Evolutionary conservation across 2,888 invertebrate genomes (phyloP).

Genomic region (Rhopalosiphum nymphaeae): DNA sequence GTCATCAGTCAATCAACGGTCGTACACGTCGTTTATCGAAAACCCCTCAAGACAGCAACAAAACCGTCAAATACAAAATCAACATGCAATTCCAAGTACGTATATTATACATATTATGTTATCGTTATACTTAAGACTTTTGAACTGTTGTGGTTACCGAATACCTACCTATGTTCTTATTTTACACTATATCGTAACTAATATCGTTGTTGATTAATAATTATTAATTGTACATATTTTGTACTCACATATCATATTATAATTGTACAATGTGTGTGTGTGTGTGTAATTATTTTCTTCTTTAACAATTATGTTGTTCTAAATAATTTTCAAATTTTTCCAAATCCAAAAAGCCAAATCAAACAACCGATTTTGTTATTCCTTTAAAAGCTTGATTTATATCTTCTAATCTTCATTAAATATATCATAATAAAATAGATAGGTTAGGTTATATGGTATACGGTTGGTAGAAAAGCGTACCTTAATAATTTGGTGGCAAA

Average conservation of each 20-base stretch:
- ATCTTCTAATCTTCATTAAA: background rate
- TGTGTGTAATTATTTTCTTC: background rate
- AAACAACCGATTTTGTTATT: background rate
- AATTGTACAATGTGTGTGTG: too few species aligned
- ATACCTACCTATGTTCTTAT: background rate
- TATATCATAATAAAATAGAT: background rate
- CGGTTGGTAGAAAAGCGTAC: background rate
- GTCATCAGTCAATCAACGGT: conserved; percentile 40
- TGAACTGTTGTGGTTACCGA: background rate
- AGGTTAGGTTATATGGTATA: background rate
- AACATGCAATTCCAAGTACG: conserved; percentile 60
- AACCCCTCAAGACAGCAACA: conserved; percentile 6
- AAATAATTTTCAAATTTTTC: background rate
- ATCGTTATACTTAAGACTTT: background rate
- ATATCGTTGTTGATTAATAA: background rate
- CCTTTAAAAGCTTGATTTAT: background rate
- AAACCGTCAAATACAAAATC: background rate
- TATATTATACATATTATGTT: background rate
- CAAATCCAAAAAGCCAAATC: background rate
- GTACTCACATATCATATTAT: too few species aligned
- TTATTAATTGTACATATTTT: too few species aligned
- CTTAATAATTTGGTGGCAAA: background rate
- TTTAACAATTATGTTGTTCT: background rate
- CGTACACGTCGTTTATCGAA: background rate
- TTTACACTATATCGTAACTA: background rate